Percentiles rank a stretch among this genome's conserved stretches.
Evolutionary conservation across 1,140 invertebrate genomes (phyloP).

Genomic region (Globodera rostochiensis): DNA sequence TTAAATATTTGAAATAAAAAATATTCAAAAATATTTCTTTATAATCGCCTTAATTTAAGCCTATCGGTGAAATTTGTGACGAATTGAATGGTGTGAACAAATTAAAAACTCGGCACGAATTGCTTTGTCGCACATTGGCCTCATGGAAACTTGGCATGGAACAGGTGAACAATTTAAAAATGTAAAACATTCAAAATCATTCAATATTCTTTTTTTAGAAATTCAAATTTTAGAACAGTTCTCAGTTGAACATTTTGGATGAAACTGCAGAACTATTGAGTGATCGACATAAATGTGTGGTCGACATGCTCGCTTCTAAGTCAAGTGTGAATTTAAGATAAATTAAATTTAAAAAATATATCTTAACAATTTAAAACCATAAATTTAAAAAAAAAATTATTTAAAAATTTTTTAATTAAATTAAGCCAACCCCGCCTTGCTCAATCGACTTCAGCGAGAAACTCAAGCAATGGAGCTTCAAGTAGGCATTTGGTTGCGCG

Average conservation of each 20-base stretch:
- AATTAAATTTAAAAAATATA: slow-evolving; percentile 6
- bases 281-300: slow-evolving; percentile 20
- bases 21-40: too few relatives aligned
- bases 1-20: too few relatives aligned
- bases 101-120: slow-evolving; percentile 27
- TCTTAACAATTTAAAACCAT: background rate
- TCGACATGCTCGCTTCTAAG: slow-evolving; percentile 13
- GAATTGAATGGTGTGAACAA: slow-evolving; percentile 31
- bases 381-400: too few relatives aligned
- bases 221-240: slow-evolving; percentile 26
- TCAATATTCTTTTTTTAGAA: background rate
- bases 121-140: slow-evolving; percentile 32
- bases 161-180: slow-evolving; percentile 15
- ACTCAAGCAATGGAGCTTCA: slow-evolving; percentile 21
- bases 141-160: slow-evolving; percentile 23
- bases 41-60: slow-evolving; percentile 9
- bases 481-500: slow-evolving; percentile 14
- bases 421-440: slow-evolving; percentile 13
- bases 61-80: slow-evolving; percentile 26
- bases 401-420: background rate
- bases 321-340: background rate
- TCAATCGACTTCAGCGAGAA: slow-evolving; percentile 18
- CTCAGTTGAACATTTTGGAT: slow-evolving; percentile 30
- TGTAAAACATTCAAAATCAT: background rate
- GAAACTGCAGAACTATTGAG: slow-evolving; percentile 17